Base-by-base conservation (phyloP, 2,888 invertebrate species). In the Poecilus cupreus region DNA sequence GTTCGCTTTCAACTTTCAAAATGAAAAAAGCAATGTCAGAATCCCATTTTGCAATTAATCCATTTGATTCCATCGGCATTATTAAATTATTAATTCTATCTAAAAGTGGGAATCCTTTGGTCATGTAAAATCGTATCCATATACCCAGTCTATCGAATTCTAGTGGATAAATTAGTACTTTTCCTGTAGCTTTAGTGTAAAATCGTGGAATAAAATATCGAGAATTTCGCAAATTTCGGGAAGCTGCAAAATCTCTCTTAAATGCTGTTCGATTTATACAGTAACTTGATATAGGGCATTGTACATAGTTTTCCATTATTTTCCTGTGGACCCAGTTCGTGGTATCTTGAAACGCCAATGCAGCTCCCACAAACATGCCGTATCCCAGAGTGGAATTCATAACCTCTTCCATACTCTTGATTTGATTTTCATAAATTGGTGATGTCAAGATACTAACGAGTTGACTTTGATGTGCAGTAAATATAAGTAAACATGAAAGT, bases 361-460 rank as follows among this genome's bases (percentile, higher is more conserved):
- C 51, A 10, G 37, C 37, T 54, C 70, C 72, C 2, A 54, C 37
- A 80, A 39, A 80, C 51, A 80, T 72, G 26, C 80, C 80, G n/a
- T 54, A 80, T 5, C 18, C 22, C 37, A 72, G 20, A 5, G 26
- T 51, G 6, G 80, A 80, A 54, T 80, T 68, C 2, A 80, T 54
- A n/a, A 80, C 70, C 37, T 80, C 80, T 32, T 68, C 80, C 32
- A 80, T 32, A 51, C 26, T 79, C 11, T 24, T 18, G n/a, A 79
- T 79, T 49, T 79, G 68, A 3, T 68, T 24, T 5, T 80, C 80
- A 16, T 80, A 80, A 18, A 72, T 18, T 1, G 80, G 72, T 5
- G 80, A 72, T 32, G 80, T 80, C 20, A 80, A 37, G n/a, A 80
- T 70, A 37, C 80, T 80, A n/a, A 80, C 39, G 5, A 80, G 80